These are phyloP conservation scores for Zygothrica quintamaculata DNA, from an alignment of 2,888 invertebrate species.

Conservation along the genomic window DNA sequence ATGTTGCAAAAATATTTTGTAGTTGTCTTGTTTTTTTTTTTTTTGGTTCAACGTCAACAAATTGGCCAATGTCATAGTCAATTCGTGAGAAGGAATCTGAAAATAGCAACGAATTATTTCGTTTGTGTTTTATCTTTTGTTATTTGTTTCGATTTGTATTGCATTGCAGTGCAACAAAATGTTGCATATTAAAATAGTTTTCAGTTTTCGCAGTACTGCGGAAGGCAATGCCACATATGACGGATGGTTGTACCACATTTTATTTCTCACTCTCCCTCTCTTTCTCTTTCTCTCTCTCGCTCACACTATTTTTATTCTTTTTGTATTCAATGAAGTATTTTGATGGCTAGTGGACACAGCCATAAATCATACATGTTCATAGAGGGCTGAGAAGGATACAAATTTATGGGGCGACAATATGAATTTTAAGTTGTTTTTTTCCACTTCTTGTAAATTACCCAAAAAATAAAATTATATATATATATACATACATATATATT, in stretches of 20 bases:
- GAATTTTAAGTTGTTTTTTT: too few relatives aligned
- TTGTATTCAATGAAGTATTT: slow-evolving; percentile 9
- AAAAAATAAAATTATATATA: too few relatives aligned
- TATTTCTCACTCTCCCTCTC: slow-evolving; percentile 1
- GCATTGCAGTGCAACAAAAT: slow-evolving; percentile 23
- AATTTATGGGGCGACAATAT: background rate
- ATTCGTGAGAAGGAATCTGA: slow-evolving; percentile 31
- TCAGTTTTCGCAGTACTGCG: slow-evolving; percentile 4
- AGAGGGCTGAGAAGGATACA: background rate
- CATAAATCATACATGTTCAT: slow-evolving; percentile 22
- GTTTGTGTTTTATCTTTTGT: background rate
- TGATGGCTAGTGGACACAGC: background rate
- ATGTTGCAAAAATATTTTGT: slow-evolving; percentile 26
- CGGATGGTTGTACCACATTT: slow-evolving; percentile 24
- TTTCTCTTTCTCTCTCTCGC: slow-evolving; percentile 6
- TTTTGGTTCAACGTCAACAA: slow-evolving; percentile 30
- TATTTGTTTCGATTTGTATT: background rate
- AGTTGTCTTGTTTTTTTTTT: slow-evolving; percentile 11
- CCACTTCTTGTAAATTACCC: too few relatives aligned
- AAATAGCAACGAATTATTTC: slow-evolving; percentile 34
- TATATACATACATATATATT: too few relatives aligned
- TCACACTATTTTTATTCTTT: slow-evolving; percentile 1
- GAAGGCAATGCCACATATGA: slow-evolving; percentile 25
- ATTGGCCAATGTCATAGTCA: slow-evolving; percentile 53
- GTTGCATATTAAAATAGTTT: slow-evolving; percentile 34